Base-by-base conservation (phyloP, 2,113 vertebrate genomes). In the Calcarius ornatus region DNA sequence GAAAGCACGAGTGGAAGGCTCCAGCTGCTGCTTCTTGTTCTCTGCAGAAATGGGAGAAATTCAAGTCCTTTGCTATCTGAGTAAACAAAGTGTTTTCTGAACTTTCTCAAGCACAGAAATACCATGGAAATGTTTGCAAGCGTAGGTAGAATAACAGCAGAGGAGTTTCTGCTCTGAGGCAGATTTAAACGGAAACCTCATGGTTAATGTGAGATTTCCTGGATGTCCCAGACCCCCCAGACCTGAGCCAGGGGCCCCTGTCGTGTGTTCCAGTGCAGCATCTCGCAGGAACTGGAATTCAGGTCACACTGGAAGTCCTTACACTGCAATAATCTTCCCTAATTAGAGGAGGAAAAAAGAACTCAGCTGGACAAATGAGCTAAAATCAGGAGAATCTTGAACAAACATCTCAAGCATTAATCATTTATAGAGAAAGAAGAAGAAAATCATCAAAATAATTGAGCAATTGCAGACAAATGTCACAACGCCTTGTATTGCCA, bases 361-460 rank as follows among this genome's bases (percentile, higher is more conserved):
- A 95, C 95, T 96, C 92, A 77, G 94, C 85, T 68, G 96, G 98
- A 98, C 97, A 97, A 94, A 91, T 51, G 94, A 96, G 90, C 88
- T 95, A 95, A 97, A 97, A 97, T 97, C 94, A 37, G 81, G 83
- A 97, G 94, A 94, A 93, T 89, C 96, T 97, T 97, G 94, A 98
- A 95, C 95, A 98, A 98, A 97, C 93, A 97, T 93, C 69, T 90
- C 48, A 24, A 75, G 78, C 91, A 96, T 98, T 96, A 97, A 98
- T 98, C 96, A 97, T 98, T 98, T 94, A 97, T 97, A 70, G 27
- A 57, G 95, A 89, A 96, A 72, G 71, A 95, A 81, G 92, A 92
- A 86, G 56, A 81, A 97, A 96, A 96, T 91, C 86, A 96, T 92
- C 91, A 97, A 97, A 97, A 97, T 97, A 97, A 98, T 96, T 96